phyloP scores from a whole-genome alignment of 2,797 vertebrate species.

The Xerus rutilus region DNA sequence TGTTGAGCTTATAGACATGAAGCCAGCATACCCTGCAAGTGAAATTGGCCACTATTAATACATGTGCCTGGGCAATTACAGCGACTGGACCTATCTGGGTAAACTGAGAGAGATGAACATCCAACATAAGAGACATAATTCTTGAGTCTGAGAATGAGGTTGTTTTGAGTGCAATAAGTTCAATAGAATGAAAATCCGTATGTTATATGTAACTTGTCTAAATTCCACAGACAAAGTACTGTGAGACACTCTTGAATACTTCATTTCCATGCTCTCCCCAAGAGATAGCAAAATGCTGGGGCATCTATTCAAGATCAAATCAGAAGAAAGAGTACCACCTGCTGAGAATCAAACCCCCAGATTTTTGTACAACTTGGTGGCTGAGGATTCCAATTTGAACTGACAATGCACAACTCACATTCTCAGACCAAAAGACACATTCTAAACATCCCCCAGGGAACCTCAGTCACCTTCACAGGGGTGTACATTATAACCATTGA shows the following conservation, averaged over 20 bases:
- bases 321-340: slow-evolving; percentile 32
- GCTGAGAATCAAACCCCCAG: neutral
- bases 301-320: neutral
- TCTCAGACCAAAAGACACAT: neutral
- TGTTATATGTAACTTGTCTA: neutral
- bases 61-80: neutral
- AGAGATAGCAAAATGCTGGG: neutral
- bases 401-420: neutral
- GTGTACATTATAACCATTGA: slow-evolving; percentile 76
- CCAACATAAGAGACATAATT: neutral
- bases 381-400: neutral
- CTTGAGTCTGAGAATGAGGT: neutral
- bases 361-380: neutral
- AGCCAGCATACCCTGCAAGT: neutral
- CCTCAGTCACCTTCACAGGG: neutral
- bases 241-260: neutral
- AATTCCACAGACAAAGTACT: neutral
- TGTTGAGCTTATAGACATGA: neutral
- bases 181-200: neutral
- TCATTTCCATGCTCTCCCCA: neutral
- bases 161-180: neutral
- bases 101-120: neutral
- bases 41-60: slow-evolving; percentile 5
- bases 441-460: neutral
- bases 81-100: neutral